These are phyloP conservation scores for Homalodisca vitripennis DNA, from an alignment of 1,140 invertebrate genomes.

Conservation along the genomic window DNA sequence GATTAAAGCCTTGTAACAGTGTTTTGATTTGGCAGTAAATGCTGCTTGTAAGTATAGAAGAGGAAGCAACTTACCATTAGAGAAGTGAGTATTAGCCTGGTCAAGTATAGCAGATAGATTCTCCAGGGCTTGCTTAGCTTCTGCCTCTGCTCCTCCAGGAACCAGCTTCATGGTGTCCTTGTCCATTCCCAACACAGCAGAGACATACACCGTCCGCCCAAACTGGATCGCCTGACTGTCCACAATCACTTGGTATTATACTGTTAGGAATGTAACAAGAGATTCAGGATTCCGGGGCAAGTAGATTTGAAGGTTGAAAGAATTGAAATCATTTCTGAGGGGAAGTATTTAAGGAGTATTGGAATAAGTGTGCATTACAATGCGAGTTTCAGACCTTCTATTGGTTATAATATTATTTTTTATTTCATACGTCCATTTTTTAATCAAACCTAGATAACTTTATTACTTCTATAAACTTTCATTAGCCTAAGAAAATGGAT, in stretches of 20 bases:
- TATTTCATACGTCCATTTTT: no score
- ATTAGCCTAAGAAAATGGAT: no score
- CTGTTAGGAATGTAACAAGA: not conserved
- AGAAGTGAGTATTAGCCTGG: conserved; percentile 67
- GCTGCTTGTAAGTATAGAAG: no score
- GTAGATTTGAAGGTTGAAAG: not conserved
- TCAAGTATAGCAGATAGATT: conserved; percentile 75
- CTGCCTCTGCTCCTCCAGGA: conserved; percentile 65
- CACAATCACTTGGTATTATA: conserved; percentile 39
- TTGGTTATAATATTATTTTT: no score
- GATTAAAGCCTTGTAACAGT: no score
- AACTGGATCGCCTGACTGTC: conserved; percentile 79
- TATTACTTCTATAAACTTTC: no score
- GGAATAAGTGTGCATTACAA: no score
- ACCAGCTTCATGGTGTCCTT: conserved; percentile 66
- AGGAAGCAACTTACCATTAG: conserved; percentile 55
- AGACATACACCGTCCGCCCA: conserved; percentile 80
- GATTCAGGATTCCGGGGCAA: not conserved
- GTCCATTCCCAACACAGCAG: conserved; percentile 80
- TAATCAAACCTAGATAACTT: no score
- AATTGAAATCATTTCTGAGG: not conserved
- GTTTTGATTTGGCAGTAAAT: no score
- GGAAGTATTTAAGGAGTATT: no score
- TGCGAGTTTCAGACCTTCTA: no score
- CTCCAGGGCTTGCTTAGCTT: conserved; percentile 72